Base-by-base conservation (phyloP, 2,888 invertebrate genomes). In the Athetis lepigone region DNA sequence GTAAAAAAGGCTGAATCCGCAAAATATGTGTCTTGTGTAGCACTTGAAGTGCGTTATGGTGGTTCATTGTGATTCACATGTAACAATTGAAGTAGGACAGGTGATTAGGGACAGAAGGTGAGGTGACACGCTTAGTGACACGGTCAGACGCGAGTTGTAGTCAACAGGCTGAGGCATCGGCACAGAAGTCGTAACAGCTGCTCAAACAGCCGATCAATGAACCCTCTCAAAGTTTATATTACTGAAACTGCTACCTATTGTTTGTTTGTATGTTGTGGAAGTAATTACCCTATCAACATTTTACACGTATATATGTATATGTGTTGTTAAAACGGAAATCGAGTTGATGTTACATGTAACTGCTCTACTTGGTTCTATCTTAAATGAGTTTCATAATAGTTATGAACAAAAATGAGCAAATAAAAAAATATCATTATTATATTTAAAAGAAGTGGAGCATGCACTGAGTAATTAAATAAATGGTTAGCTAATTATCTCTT, bases 161-260 rank as follows among this genome's bases (percentile, higher is more conserved):
- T 65, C 60, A 73, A 64, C 77, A 67, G 67, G 69, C 74, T 68
- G 70, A 70, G 59, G 62, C 62, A 73, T 21, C 75, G 67, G 66
- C 67, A 80, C 77, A 82, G 84, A 59, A 69, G 45, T 54, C 23
- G 39, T 45, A 61, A 52, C 88, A 87, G 86, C 87, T 90, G 88
- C 83, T 85, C 85, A 89, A 90, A 90, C 85, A 87, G 71, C 80
- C 89, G 92, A 88, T 81, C 92, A 81, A 89, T 92, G 93, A 92
- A 93, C 93, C 84, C 61, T 82, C 78, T 23, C 25, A 54, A 62
- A 54, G 25, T 63, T 68, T 84, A 83, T 85, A 88, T 84, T 87
- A 87, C 83, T 85, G 74, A 86, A 90, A 92, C 88, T 87, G 85
- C 88, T 88, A n/a, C n/a, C n/a, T n/a, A n/a, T n/a, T n/a, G n/a